These are phyloP conservation scores for Melanotus villosus DNA, from an alignment of 2,888 invertebrate genomes.

Conservation along the genomic window DNA sequence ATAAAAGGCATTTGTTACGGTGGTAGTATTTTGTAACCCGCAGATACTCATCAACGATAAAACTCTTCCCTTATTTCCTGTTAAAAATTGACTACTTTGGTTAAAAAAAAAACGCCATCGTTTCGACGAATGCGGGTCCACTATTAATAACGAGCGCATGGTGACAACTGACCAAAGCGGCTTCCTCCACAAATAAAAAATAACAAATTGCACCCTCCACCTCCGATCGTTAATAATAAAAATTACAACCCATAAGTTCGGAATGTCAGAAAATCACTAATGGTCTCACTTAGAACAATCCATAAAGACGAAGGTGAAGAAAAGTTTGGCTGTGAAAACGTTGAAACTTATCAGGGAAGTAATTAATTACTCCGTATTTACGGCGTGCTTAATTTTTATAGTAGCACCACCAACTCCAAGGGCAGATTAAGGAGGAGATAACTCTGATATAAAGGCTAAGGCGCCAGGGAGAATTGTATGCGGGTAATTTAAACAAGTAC, in stretches of 20 bases:
- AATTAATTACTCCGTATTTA: slow-evolving; percentile 22
- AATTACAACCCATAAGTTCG: not conserved
- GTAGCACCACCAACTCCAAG: slow-evolving; percentile 20
- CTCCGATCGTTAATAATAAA: slow-evolving; percentile 11
- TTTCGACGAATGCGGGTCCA: not conserved
- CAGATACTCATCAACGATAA: slow-evolving; percentile 1
- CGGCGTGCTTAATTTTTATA: slow-evolving; percentile 23
- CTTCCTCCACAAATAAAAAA: not conserved
- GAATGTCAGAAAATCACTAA: slow-evolving; percentile 8
- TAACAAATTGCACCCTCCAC: not conserved
- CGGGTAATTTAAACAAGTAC: slow-evolving; percentile 22
- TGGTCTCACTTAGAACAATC: slow-evolving; percentile 3
- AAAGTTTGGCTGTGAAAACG: slow-evolving; percentile 10
- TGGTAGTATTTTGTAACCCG: not conserved
- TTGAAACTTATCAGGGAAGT: slow-evolving; percentile 19
- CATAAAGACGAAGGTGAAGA: slow-evolving; percentile 21
- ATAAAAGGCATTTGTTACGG: not conserved
- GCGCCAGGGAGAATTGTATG: slow-evolving; percentile 13
- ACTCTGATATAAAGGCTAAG: slow-evolving; percentile 12
- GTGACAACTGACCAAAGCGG: not conserved
- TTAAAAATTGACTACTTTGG: not conserved
- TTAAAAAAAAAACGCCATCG: not conserved
- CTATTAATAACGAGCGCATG: slow-evolving; percentile 3
- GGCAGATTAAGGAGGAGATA: slow-evolving; percentile 25
- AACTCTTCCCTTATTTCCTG: not conserved